phyloP scores from a whole-genome alignment of 1,140 invertebrate species.

The Bombus difficillimus region DNA sequence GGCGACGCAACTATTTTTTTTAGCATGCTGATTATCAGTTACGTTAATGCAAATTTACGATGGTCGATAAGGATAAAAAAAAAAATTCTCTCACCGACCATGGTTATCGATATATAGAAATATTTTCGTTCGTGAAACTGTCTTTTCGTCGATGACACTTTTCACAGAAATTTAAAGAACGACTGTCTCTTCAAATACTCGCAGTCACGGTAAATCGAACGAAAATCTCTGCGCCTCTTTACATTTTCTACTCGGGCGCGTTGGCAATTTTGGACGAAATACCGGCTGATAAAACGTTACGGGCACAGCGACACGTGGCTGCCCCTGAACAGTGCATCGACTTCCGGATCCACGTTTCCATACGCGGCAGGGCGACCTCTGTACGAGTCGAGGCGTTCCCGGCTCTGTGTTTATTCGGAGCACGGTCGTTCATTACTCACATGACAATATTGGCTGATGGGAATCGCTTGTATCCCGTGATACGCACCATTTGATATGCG shows the following conservation, averaged over 20 bases:
- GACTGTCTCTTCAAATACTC: too few relatives aligned
- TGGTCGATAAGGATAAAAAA: too few relatives aligned
- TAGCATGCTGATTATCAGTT: too few relatives aligned
- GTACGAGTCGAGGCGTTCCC: conserved; percentile 48
- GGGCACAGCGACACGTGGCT: background rate
- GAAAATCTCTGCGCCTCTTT: background rate
- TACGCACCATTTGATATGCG: conserved; percentile 82
- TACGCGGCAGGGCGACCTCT: conserved; percentile 50
- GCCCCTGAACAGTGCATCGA: background rate
- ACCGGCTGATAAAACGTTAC: background rate
- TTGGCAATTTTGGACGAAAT: background rate
- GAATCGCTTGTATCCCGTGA: conserved; percentile 80
- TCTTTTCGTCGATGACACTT: too few relatives aligned
- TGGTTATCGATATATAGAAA: too few relatives aligned
- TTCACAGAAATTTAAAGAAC: too few relatives aligned
- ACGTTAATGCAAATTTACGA: too few relatives aligned
- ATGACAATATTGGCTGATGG: conserved; percentile 82
- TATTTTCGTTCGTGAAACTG: too few relatives aligned
- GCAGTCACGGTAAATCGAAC: too few relatives aligned
- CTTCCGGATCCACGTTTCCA: conserved; percentile 59
- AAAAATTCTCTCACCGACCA: too few relatives aligned
- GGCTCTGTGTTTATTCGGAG: conserved; percentile 80
- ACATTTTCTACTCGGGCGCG: background rate
- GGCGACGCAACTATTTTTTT: too few relatives aligned
- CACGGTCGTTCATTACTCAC: conserved; percentile 80